Base-by-base conservation (phyloP, 1,140 invertebrate species). In the Drosophila nasuta region DNA sequence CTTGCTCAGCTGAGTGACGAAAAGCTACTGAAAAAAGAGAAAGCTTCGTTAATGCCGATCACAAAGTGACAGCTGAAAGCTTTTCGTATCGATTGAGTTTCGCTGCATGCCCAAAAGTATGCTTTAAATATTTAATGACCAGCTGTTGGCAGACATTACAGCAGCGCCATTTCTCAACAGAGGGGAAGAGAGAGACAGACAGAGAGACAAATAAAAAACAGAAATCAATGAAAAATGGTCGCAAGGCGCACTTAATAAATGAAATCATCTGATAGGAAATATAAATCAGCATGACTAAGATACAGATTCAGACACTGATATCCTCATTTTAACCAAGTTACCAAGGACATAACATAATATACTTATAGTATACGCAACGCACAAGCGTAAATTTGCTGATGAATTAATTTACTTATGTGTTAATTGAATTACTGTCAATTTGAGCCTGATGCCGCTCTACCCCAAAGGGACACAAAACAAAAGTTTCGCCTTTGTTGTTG, bases 381-480 rank as follows among this genome's bases (percentile, higher is more conserved):
- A 35, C 38, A 54, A 15, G 38, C 57, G 57, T 20, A 56, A 56
- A 60, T 73, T 46, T 20, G 66, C 51, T 68, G 48, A 68, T 60
- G 48, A 62, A 74, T 62, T 74, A 62, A 74, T 74, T 74, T 62
- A 51, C 65, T 69, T 68, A 74, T 69, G 71, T 60, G 65, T 69
- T 74, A 69, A 74, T 48, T 69, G 6, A 69, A 74, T 74, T 69
- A 62, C 30, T 56, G 65, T n/a, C 57, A 57, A 57, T 63, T 71
- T 64, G 43, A 28, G 13, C 5, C 49, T 43, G 49, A 15, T 35
- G 63, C 6, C 17, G 45, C 3, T 43, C 3, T 25, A 38, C 5
- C n/a, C 30, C 20, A 25, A 20, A 49, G 59, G 30, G 46, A 51
- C 45, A 30, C 0, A 43, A 10, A 8, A 54, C 28, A 15, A 54